Conservation (phyloP, 2,888 invertebrate genomes). For the Clepsis dumicolana region DNA sequence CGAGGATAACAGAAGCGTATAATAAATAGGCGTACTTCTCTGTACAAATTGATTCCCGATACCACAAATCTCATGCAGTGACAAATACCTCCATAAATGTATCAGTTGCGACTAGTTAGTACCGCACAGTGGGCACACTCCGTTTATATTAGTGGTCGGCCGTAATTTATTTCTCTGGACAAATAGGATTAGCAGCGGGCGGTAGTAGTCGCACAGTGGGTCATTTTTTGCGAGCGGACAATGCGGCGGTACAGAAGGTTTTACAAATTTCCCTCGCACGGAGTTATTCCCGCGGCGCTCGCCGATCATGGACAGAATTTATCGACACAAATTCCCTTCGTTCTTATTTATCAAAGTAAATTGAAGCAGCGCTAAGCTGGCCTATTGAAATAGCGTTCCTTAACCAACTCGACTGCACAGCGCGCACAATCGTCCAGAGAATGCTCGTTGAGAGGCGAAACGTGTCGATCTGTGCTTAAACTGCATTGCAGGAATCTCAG, state of each 20-base stretch:
- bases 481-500: slow-evolving; percentile 18
- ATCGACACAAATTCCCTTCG: slow-evolving; percentile 27
- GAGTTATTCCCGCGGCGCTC: slow-evolving; percentile 22
- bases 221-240: slow-evolving; percentile 69
- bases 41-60: slow-evolving; percentile 45
- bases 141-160: slow-evolving; percentile 67
- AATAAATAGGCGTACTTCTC: slow-evolving; percentile 19
- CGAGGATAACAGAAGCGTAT: neutral
- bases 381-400: slow-evolving; percentile 22
- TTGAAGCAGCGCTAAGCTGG: slow-evolving; percentile 25
- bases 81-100: slow-evolving; percentile 63
- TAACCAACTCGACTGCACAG: slow-evolving; percentile 11
- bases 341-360: slow-evolving; percentile 37
- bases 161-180: slow-evolving; percentile 78
- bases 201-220: slow-evolving; percentile 61
- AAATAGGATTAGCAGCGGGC: slow-evolving; percentile 82
- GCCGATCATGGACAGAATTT: slow-evolving; percentile 35
- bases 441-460: slow-evolving; percentile 28
- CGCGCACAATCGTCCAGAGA: slow-evolving; percentile 20
- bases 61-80: slow-evolving; percentile 56
- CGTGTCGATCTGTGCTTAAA: slow-evolving; percentile 25
- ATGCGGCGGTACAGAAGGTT: slow-evolving; percentile 51
- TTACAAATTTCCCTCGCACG: slow-evolving; percentile 32
- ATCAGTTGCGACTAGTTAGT: slow-evolving; percentile 56
- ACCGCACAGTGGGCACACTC: slow-evolving; percentile 61